Evolutionary conservation across 2,797 vertebrate genomes (phyloP).

Genomic region (Pachyuromys duprasi): DNA sequence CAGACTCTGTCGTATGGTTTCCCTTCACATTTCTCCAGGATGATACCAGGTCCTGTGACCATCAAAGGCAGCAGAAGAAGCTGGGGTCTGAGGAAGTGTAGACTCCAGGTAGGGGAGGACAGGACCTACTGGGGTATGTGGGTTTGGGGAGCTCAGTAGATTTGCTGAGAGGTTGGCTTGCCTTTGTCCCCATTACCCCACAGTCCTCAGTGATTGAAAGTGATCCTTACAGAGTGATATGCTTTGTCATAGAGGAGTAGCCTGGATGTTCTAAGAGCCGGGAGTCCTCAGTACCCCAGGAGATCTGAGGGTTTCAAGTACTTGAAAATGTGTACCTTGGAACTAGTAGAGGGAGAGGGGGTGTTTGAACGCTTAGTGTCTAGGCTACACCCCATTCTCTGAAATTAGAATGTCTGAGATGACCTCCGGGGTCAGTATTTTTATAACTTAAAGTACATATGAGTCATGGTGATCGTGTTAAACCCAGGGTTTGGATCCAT

Average conservation of each 20-base stretch:
- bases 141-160: background rate
- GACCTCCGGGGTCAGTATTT: background rate
- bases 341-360: background rate
- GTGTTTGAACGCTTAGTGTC: background rate
- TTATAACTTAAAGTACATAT: slow-evolving; percentile 14
- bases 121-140: no score
- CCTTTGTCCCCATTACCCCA: background rate
- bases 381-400: background rate
- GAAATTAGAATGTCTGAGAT: background rate
- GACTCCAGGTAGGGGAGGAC: background rate
- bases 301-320: background rate
- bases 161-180: background rate
- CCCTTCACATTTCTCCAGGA: background rate
- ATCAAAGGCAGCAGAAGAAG: background rate
- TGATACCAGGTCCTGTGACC: background rate
- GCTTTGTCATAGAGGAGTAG: background rate
- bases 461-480: background rate
- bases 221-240: background rate
- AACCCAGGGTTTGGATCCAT: background rate
- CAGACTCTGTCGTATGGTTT: background rate
- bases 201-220: background rate
- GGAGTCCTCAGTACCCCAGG: background rate
- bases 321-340: background rate
- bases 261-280: background rate
- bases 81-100: no score